A percentile compares a stretch with the other conserved stretches of the same genome.
Evolutionary conservation across 1,140 invertebrate species (phyloP).

Genomic region (Harpegnathos saltator): DNA sequence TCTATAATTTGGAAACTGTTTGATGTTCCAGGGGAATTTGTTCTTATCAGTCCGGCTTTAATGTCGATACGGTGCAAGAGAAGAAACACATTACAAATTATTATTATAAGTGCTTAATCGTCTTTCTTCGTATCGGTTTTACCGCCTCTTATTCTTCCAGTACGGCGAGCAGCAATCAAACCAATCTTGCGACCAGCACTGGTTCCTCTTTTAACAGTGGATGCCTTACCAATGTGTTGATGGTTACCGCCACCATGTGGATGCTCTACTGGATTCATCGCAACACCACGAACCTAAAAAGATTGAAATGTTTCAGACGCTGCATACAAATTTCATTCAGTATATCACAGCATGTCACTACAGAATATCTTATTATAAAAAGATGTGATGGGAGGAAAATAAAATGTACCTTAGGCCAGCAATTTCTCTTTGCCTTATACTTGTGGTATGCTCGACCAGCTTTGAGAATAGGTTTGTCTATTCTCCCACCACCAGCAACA

Average conservation of each 20-base stretch:
- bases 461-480: constrained; percentile 99
- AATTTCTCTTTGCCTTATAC: constrained; percentile 99
- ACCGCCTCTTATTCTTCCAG: constrained; percentile 99
- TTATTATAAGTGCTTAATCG: no score
- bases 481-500: constrained; percentile 99
- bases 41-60: no score
- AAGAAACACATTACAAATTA: no score
- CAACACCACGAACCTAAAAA: constrained; percentile 93
- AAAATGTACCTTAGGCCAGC: constrained; percentile 95
- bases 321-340: background rate
- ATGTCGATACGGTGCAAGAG: no score
- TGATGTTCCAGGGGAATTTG: no score
- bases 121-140: constrained; percentile 95
- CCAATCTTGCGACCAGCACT: constrained; percentile 99
- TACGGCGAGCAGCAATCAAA: constrained; percentile 99
- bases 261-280: constrained; percentile 99
- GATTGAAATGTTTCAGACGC: constrained; percentile 33
- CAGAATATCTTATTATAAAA: background rate
- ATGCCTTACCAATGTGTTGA: constrained; percentile 99
- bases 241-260: constrained; percentile 99
- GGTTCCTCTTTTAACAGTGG: constrained; percentile 99
- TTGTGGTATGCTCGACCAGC: constrained; percentile 99
- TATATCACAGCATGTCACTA: no score
- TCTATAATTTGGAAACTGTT: no score
- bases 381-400: constrained; percentile 36